A percentile compares a stretch with the other conserved stretches of the same genome.
Evolutionary conservation across 2,113 vertebrate species (phyloP).

Genomic region (Uria aalge): DNA sequence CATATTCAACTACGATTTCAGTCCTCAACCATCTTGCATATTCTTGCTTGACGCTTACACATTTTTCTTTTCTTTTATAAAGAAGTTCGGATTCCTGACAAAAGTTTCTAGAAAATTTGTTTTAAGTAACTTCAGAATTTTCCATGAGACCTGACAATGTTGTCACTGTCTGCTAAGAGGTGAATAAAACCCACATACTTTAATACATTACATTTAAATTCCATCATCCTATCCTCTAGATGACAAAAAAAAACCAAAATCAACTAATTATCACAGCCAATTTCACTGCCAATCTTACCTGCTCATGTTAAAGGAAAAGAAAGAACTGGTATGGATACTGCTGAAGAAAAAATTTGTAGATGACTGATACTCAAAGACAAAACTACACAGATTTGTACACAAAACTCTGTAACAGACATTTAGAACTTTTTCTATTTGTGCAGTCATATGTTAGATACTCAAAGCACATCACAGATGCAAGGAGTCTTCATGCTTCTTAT

Average conservation of each 20-base stretch:
- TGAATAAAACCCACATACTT: slow-evolving; percentile 11
- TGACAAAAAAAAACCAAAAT: neutral
- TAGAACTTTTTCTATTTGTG: neutral
- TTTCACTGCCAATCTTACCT: slow-evolving; percentile 16
- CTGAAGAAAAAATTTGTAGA: neutral
- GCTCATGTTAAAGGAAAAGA: neutral
- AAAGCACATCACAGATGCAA: neutral
- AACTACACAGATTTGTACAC: neutral
- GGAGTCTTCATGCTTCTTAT: neutral
- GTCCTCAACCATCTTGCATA: neutral
- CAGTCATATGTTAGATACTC: neutral
- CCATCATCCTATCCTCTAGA: neutral
- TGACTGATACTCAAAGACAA: neutral
- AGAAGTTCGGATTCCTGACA: neutral
- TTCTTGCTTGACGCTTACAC: neutral
- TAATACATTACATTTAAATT: neutral
- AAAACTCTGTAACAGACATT: neutral
- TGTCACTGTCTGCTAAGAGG: neutral
- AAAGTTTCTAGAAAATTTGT: slow-evolving; percentile 28
- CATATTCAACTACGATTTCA: neutral
- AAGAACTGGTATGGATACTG: neutral
- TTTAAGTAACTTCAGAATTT: slow-evolving; percentile 53
- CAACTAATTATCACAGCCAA: slow-evolving; percentile 36
- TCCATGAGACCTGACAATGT: slow-evolving; percentile 29
- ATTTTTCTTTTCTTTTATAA: neutral